A percentile compares a stretch with the other conserved stretches of the same genome.
phyloP scores from a whole-genome alignment of 2,888 invertebrate species.

The Cataglyphis cursor region DNA sequence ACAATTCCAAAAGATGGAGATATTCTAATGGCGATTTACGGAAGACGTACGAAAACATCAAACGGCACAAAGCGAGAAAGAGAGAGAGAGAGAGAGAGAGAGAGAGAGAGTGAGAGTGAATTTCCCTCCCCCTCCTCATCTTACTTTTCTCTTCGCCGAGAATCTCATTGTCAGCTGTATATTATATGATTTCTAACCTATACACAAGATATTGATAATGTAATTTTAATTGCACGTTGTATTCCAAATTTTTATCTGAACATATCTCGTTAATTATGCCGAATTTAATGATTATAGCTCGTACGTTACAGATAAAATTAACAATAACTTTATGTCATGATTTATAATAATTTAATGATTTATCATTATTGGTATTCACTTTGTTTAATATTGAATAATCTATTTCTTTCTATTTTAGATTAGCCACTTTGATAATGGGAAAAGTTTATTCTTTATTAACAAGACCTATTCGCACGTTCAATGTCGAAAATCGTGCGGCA shows the following conservation, averaged over 20 bases:
- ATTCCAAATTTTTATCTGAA: not conserved
- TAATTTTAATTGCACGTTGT: not conserved
- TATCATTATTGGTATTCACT: not conserved
- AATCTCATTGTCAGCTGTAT: not conserved
- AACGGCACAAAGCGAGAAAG: no score
- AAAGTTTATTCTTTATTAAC: constrained; percentile 89
- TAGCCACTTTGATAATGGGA: constrained; percentile 88
- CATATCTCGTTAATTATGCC: not conserved
- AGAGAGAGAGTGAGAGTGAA: no score
- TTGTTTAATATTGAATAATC: not conserved
- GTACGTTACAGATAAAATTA: constrained; percentile 21
- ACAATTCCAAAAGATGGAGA: no score
- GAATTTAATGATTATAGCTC: not conserved
- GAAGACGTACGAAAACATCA: no score
- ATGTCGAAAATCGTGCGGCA: constrained; percentile 92
- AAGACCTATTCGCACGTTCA: constrained; percentile 90
- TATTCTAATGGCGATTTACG: no score
- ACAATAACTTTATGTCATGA: constrained; percentile 1
- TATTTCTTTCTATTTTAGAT: constrained; percentile 19
- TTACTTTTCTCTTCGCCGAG: not conserved
- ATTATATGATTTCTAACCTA: not conserved
- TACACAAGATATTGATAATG: not conserved
- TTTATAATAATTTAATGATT: constrained; percentile 1
- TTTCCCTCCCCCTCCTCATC: not conserved
- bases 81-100: no score